A percentile compares a stretch with the other conserved stretches of the same genome.
Conservation (phyloP, 2,888 invertebrate species). For the Dexiosoma caninum region DNA sequence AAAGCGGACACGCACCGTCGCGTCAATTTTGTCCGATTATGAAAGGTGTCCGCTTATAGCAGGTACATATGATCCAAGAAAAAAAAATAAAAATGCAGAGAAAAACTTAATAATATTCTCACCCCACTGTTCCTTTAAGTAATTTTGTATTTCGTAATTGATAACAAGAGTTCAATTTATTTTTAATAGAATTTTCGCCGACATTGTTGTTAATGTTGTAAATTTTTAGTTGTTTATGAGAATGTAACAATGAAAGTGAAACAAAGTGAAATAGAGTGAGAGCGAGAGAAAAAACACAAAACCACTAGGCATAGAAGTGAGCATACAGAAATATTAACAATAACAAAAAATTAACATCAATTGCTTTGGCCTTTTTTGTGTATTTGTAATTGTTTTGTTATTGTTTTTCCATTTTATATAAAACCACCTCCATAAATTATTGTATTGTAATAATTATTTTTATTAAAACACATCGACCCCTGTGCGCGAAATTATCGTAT, state of each 20-base stretch:
- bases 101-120: too few species aligned
- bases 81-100: too few species aligned
- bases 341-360: slow-evolving; percentile 57
- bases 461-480: too few species aligned
- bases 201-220: background rate
- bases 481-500: too few species aligned
- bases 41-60: too few species aligned
- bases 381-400: background rate
- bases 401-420: background rate
- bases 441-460: background rate
- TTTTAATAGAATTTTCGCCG: slow-evolving; percentile 43
- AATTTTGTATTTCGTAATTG: slow-evolving; percentile 19
- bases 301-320: background rate
- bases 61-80: too few species aligned
- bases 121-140: background rate
- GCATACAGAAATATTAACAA: background rate
- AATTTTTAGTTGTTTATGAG: background rate
- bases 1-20: too few species aligned
- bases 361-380: slow-evolving; percentile 18
- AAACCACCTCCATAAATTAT: slow-evolving; percentile 11
- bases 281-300: too few species aligned
- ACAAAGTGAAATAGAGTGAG: too few species aligned
- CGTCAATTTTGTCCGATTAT: too few species aligned
- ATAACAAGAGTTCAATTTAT: slow-evolving; percentile 54
- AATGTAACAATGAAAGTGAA: background rate